Evolutionary conservation across 1,140 invertebrate genomes (phyloP), one percentile per base, ranked within the genome.

Genomic region (Magallana angulata): DNA sequence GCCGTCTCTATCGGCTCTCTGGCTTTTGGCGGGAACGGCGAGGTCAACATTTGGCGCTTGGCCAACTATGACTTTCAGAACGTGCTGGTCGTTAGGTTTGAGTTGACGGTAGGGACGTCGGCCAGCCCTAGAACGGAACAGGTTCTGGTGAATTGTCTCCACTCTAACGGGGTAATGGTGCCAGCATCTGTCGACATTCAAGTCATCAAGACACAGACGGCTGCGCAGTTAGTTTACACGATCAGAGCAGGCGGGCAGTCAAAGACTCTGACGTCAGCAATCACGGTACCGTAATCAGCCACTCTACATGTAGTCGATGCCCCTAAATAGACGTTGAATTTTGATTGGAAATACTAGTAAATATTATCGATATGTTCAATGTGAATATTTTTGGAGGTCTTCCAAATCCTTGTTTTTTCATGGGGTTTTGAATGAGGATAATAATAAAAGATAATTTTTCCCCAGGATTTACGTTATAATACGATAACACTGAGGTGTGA

Each of bases 41-140:
- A 82, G 48, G 18, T 82, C 56, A 57, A 57, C 56, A 82, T 82
- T 57, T 82, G 81, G 81, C 81, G 81, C 81, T 56, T 82, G 14
- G 81, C 81, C 56, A 82, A 82, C 18, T 30, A 82, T 11, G 81
- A 82, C 18, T 82, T 82, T 57, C 81, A 57, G 1, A 56, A 82
- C 48, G 57, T 58, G 5, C 57, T 82, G 7, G 81, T 82, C 8
- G 18, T 82, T 6, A 18, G 81, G 48, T 82, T 82, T 82, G 48
- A 57, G 16, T 8, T 82, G 56, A 82, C 81, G 48, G 81, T 82
- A 57, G 48, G 56, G 48, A 58, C 81, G 6, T 82, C 81, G 9
- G 48, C 81, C 48, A 58, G 4, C 16, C 57, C 81, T 18, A 57
- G 81, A n/a, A 82, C 81, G 57, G 81, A 82, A 57, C 81, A 82